A percentile compares a stretch with the other conserved stretches of the same genome.
These are phyloP conservation scores for human DNA, from an alignment of 2,113 vertebrate genomes.

Conservation along the genomic window GRCh38 chr3:150932501-150933000, in stretches of 20 bases:
- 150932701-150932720: not conserved
- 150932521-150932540: not conserved
- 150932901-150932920: not conserved
- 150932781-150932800: not conserved
- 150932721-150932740: not conserved
- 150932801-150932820: too few species aligned
- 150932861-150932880: not conserved
- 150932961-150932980: not conserved
- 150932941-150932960: not conserved
- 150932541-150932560: not conserved
- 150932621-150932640: not conserved
- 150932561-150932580: not conserved
- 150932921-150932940: not conserved
- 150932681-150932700: not conserved
- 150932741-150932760: not conserved
- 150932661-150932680: constrained; percentile 12
- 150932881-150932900: not conserved
- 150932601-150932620: not conserved
- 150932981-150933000: not conserved
- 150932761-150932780: not conserved
- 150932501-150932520: not conserved
- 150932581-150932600: not conserved
- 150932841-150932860: not conserved
- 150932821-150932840: not conserved
- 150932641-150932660: not conserved